phyloP scores from a whole-genome alignment of 2,797 vertebrate genomes.

The Sciurus vulgaris region DNA sequence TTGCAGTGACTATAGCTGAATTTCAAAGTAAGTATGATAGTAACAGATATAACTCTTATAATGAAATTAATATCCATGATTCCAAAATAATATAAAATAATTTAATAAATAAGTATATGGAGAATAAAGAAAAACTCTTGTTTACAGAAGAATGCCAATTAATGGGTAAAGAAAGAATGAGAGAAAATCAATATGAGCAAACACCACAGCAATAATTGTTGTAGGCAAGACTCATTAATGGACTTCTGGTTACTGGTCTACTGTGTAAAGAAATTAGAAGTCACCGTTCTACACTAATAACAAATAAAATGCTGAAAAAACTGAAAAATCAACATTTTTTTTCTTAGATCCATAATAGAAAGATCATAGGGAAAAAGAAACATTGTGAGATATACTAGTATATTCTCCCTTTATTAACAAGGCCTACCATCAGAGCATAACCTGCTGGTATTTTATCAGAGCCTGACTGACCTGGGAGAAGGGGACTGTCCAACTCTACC shows the following conservation, averaged over 20 bases:
- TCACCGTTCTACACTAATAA: not conserved
- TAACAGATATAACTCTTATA: not conserved
- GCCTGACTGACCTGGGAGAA: not conserved
- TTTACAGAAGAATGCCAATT: slow-evolving; percentile 32
- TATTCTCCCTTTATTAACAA: not conserved
- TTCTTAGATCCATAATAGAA: not conserved
- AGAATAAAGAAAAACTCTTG: slow-evolving; percentile 28
- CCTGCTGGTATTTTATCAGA: not conserved
- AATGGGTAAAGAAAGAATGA: slow-evolving; percentile 44
- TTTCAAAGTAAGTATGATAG: slow-evolving; percentile 33
- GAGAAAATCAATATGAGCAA: slow-evolving; percentile 42
- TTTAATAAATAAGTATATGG: slow-evolving; percentile 16
- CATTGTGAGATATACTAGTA: not conserved
- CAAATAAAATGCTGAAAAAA: not conserved
- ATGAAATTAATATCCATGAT: slow-evolving; percentile 46
- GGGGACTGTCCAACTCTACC: not conserved
- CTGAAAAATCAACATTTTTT: not conserved
- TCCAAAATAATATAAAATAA: slow-evolving; percentile 13
- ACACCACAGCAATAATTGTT: slow-evolving; percentile 16
- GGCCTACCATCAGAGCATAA: not conserved
- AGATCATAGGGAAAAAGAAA: not conserved
- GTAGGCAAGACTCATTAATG: not conserved
- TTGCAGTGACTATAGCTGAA: not conserved
- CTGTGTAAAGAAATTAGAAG: not conserved
- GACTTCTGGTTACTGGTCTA: not conserved